Evolutionary conservation across 2,888 invertebrate genomes (phyloP).

Genomic region (Dermolepida albohirtum): DNA sequence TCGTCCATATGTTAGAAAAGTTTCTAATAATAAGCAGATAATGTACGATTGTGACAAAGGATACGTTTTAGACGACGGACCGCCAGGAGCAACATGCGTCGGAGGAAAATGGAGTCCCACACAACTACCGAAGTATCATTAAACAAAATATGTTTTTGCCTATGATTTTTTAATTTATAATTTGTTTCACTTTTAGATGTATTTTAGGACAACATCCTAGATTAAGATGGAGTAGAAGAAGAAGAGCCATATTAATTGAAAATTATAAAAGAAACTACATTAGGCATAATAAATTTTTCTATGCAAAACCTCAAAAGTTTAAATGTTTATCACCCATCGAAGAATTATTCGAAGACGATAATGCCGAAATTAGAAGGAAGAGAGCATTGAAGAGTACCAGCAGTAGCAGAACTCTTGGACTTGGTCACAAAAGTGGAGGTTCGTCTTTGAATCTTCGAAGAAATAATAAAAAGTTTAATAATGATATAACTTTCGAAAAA

Average conservation of each 20-base stretch:
- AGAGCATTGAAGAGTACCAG: constrained; percentile 46
- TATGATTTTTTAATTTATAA: constrained; percentile 7
- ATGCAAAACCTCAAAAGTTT: constrained; percentile 50
- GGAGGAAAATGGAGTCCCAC: constrained; percentile 94
- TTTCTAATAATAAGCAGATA: constrained; percentile 91
- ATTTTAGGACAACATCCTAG: constrained; percentile 88
- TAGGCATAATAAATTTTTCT: constrained; percentile 55
- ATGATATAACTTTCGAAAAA: constrained; percentile 50
- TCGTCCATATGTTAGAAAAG: constrained; percentile 91
- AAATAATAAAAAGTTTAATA: constrained; percentile 52
- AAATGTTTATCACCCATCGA: constrained; percentile 44
- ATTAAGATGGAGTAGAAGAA: constrained; percentile 81
- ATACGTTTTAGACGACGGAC: constrained; percentile 86
- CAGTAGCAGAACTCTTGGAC: constrained; percentile 48
- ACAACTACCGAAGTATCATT: constrained; percentile 79
- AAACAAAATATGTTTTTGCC: neutral
- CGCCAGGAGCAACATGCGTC: constrained; percentile 94
- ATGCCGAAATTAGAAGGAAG: constrained; percentile 43
- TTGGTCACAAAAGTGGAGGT: constrained; percentile 57
- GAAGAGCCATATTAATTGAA: constrained; percentile 69
- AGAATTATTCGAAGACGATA: constrained; percentile 44
- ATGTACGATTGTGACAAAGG: constrained; percentile 97
- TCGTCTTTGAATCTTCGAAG: constrained; percentile 56
- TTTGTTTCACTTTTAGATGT: constrained; percentile 69
- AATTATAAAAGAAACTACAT: constrained; percentile 57